Evolutionary conservation across 2,888 invertebrate genomes (phyloP).

Genomic region (Cinara cedri): DNA sequence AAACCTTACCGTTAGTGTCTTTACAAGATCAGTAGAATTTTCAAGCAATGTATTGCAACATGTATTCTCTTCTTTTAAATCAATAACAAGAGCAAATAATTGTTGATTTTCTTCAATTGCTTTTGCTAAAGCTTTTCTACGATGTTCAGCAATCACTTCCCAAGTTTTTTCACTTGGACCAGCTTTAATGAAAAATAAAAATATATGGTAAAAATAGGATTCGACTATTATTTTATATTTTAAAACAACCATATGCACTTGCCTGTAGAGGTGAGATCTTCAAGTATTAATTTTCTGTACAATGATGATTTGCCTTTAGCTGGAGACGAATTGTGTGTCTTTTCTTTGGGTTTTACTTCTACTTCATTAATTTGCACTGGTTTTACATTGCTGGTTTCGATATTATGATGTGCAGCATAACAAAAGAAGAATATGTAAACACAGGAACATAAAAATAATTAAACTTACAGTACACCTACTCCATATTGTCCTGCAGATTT

Average conservation of each 20-base stretch:
- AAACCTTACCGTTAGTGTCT: slow-evolving; percentile 72
- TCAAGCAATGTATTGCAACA: slow-evolving; percentile 75
- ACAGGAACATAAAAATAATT: too few species aligned
- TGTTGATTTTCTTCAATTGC: slow-evolving; percentile 75
- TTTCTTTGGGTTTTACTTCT: too few species aligned
- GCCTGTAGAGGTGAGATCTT: slow-evolving; percentile 33
- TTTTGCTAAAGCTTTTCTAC: slow-evolving; percentile 74
- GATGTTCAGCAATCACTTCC: slow-evolving; percentile 76
- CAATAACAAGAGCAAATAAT: slow-evolving; percentile 65
- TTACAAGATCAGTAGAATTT: slow-evolving; percentile 76
- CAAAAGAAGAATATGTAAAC: too few species aligned
- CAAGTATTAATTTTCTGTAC: slow-evolving; percentile 8
- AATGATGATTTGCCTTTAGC: not conserved
- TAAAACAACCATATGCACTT: not conserved
- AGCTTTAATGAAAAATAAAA: slow-evolving; percentile 61
- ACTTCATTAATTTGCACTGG: too few species aligned
- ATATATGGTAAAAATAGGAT: not conserved
- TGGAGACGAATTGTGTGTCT: not conserved
- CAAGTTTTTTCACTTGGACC: slow-evolving; percentile 65
- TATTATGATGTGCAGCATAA: too few species aligned
- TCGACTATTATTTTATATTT: not conserved
- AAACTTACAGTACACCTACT: too few species aligned
- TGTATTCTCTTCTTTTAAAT: slow-evolving; percentile 71
- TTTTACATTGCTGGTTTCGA: too few species aligned
- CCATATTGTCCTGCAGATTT: too few species aligned